Evolutionary conservation across 2,888 invertebrate genomes (phyloP).

Genomic region (Drosophila seclusa): DNA sequence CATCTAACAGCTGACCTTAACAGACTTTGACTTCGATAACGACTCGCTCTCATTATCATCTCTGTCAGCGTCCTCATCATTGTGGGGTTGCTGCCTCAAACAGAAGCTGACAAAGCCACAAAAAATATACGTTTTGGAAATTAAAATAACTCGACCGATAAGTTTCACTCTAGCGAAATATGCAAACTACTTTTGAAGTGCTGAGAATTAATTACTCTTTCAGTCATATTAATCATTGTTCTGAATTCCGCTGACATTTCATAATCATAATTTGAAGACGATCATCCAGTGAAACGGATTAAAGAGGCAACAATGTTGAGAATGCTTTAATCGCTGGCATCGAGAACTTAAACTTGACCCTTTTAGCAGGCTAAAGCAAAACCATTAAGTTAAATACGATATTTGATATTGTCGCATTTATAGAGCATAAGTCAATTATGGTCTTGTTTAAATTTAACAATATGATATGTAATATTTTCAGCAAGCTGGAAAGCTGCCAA

Average conservation of each 20-base stretch:
- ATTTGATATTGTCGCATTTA: neutral
- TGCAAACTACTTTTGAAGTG: neutral
- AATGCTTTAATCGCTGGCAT: neutral
- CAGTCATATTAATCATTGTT: neutral
- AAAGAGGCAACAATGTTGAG: neutral
- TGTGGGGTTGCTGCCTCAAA: neutral
- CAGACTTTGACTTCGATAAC: slow-evolving; percentile 36
- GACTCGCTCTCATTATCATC: slow-evolving; percentile 18
- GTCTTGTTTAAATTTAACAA: neutral
- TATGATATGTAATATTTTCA: neutral
- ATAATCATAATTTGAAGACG: neutral
- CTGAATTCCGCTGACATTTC: neutral
- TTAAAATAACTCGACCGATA: neutral
- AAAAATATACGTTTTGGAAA: neutral
- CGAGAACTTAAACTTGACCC: neutral
- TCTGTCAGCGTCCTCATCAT: slow-evolving; percentile 14
- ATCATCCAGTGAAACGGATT: neutral
- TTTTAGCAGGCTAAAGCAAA: neutral
- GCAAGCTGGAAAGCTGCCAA: neutral
- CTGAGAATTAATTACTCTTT: neutral
- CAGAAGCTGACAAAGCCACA: slow-evolving; percentile 2
- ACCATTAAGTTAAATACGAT: neutral
- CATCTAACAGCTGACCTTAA: slow-evolving; percentile 35
- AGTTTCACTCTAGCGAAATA: neutral
- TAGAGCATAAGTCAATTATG: neutral